A percentile compares a stretch with the other conserved stretches of the same genome.
These are phyloP conservation scores for Manis javanica DNA, from an alignment of 2,797 vertebrate genomes.

Conservation along the genomic window DNA sequence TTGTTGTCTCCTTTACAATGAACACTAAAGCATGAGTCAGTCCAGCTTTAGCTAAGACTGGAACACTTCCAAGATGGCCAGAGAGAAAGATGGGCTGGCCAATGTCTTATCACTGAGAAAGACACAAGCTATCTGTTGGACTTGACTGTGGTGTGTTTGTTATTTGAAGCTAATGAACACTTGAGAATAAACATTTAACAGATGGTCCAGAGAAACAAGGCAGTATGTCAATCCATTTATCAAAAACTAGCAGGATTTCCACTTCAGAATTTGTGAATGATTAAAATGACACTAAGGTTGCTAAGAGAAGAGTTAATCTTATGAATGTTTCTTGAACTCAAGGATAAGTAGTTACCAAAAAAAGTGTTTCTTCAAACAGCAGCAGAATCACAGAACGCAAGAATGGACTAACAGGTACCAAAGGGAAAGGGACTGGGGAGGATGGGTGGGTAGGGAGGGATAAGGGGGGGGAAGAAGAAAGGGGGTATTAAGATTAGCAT, in stretches of 20 bases:
- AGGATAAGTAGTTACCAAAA: background rate
- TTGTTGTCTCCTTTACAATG: slow-evolving; percentile 29
- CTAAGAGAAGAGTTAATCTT: slow-evolving; percentile 59
- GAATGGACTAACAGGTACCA: no score
- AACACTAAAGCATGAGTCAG: background rate
- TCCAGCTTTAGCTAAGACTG: background rate
- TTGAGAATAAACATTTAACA: slow-evolving; percentile 61
- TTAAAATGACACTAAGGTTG: slow-evolving; percentile 35
- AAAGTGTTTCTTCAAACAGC: background rate
- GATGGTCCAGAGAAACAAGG: slow-evolving; percentile 44
- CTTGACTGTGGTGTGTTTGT: background rate
- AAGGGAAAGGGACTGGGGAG: no score
- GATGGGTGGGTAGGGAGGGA: no score
- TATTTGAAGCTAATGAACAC: slow-evolving; percentile 63
- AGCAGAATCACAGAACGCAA: no score
- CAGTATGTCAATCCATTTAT: slow-evolving; percentile 51
- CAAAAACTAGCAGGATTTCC: background rate
- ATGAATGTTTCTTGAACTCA: slow-evolving; percentile 56
- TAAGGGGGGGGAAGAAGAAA: no score
- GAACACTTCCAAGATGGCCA: background rate
- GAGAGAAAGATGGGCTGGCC: slow-evolving; percentile 59
- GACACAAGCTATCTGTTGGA: slow-evolving; percentile 17
- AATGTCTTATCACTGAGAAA: slow-evolving; percentile 21
- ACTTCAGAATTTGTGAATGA: slow-evolving; percentile 57
- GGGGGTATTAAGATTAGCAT: no score